Evolutionary conservation across 1,140 invertebrate species (phyloP).

Genomic region (Bradynema listronoti): DNA sequence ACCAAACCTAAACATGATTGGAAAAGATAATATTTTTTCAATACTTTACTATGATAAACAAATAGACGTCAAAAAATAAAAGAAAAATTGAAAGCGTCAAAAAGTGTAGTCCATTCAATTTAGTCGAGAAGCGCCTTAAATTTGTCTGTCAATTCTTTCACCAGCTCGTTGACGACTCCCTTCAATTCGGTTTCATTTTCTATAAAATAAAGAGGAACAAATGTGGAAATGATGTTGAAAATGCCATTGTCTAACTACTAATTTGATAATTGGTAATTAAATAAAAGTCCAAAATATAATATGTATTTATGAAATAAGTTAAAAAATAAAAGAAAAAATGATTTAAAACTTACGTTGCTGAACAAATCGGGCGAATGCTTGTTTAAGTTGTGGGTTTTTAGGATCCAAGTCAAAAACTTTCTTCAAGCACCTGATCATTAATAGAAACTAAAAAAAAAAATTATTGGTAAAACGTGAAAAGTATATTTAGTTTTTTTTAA

Average conservation of each 20-base stretch:
- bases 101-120: too few species aligned
- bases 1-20: too few species aligned
- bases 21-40: too few species aligned
- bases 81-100: too few species aligned
- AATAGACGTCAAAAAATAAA: too few species aligned
- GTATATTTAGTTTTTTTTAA: not conserved
- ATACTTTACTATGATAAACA: too few species aligned
- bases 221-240: not conserved
- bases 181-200: constrained; percentile 8
- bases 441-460: constrained; percentile 34
- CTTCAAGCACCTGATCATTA: constrained; percentile 48
- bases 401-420: constrained; percentile 34
- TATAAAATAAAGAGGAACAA: not conserved
- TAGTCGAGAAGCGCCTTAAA: too few species aligned
- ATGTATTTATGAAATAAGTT: too few species aligned
- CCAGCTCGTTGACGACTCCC: constrained; percentile 3
- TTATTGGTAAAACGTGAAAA: not conserved
- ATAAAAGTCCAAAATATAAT: not conserved
- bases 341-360: constrained; percentile 11
- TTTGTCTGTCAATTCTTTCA: constrained; percentile 4
- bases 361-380: not conserved
- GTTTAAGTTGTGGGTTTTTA: constrained; percentile 29
- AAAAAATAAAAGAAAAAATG: not conserved
- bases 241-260: not conserved
- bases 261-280: not conserved